These are phyloP conservation scores for Drosophila nr. perissopoda DNA, from an alignment of 2,888 invertebrate species.

Conservation along the genomic window DNA sequence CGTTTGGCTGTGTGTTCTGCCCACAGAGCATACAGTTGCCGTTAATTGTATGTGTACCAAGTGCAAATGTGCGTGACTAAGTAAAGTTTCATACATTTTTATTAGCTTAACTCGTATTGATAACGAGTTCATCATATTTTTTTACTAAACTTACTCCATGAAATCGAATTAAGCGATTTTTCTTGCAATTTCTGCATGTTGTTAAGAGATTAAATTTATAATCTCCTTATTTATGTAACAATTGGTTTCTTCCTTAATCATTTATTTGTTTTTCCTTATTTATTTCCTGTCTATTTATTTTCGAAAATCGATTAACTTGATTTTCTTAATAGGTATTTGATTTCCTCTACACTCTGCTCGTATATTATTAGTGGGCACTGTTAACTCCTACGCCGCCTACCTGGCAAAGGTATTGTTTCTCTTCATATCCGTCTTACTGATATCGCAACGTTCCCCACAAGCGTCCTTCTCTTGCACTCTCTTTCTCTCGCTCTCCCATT, in stretches of 20 bases:
- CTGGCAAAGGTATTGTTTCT: constrained; percentile 49
- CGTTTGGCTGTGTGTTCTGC: constrained; percentile 40
- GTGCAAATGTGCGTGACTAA: background rate
- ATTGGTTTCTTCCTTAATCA: too few relatives aligned
- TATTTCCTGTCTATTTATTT: background rate
- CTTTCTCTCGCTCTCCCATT: background rate
- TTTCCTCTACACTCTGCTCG: background rate
- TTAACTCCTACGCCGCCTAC: constrained; percentile 45
- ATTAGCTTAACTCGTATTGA: background rate
- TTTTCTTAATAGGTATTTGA: background rate
- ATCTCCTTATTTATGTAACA: too few relatives aligned
- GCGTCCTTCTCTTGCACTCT: background rate
- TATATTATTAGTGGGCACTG: constrained; percentile 42
- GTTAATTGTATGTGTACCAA: constrained; percentile 43
- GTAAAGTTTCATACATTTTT: background rate
- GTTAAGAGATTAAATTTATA: background rate
- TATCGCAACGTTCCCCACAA: constrained; percentile 46
- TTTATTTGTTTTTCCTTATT: background rate
- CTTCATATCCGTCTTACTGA: constrained; percentile 62
- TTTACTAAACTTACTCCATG: background rate
- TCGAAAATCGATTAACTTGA: background rate
- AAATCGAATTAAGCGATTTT: background rate
- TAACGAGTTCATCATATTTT: background rate
- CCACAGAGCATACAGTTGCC: constrained; percentile 48
- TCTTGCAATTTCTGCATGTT: too few relatives aligned